Evolutionary conservation across 2,113 vertebrate species (phyloP).

Genomic region (Myocastor coypus): DNA sequence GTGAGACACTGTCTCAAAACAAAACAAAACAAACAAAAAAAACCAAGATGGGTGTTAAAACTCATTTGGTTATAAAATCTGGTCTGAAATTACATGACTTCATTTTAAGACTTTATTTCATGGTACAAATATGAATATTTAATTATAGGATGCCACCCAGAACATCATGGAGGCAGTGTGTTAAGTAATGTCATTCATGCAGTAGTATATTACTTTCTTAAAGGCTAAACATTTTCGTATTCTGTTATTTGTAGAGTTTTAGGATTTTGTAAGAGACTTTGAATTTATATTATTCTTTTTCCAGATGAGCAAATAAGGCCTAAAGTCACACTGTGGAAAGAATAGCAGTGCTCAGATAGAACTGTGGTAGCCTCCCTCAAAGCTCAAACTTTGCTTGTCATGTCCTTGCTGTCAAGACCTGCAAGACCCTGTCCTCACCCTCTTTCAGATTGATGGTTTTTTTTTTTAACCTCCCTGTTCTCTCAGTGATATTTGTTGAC

Average conservation of each 20-base stretch:
- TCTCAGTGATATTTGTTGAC: neutral
- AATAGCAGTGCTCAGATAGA: neutral
- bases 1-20: neutral
- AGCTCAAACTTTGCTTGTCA: neutral
- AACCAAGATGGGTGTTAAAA: neutral
- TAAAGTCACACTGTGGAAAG: neutral
- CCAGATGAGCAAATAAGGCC: neutral
- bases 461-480: neutral
- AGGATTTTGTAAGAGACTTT: neutral
- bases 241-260: neutral
- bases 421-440: neutral
- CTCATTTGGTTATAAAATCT: constrained; percentile 23
- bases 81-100: neutral
- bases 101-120: constrained; percentile 24
- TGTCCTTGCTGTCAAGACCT: neutral
- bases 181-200: neutral
- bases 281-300: neutral
- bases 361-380: neutral
- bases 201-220: neutral
- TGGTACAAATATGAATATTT: neutral
- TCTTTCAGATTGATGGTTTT: neutral
- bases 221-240: neutral
- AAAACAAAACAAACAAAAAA: neutral
- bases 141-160: neutral
- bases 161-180: neutral